phyloP scores from a whole-genome alignment of 2,113 vertebrate species.

The Rhinoptilus africanus region DNA sequence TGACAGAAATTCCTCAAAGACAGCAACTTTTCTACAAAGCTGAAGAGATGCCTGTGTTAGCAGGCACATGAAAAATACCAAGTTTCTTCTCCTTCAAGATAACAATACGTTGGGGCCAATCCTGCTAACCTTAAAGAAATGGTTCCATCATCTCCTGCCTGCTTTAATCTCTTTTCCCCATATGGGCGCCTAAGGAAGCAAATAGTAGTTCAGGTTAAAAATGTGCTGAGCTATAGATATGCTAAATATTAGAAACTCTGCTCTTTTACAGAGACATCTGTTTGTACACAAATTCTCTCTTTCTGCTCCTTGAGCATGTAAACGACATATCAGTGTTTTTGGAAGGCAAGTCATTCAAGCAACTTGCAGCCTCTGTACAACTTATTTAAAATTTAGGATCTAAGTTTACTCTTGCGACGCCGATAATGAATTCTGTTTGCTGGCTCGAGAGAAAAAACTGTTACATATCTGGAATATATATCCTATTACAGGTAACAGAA shows the following conservation, averaged over 20 bases:
- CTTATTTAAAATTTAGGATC: conserved; percentile 52
- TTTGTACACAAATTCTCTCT: conserved; percentile 28
- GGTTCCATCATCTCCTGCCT: background rate
- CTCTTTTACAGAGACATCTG: conserved; percentile 19
- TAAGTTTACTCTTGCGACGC: background rate
- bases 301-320: conserved; percentile 25
- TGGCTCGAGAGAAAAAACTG: background rate
- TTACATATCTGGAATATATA: background rate
- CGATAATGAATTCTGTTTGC: conserved; percentile 29
- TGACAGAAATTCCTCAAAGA: background rate
- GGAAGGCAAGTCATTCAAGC: conserved; percentile 36
- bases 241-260: background rate
- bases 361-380: background rate
- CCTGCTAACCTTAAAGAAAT: background rate
- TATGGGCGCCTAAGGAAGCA: conserved; percentile 3
- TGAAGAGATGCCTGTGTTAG: background rate
- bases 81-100: background rate
- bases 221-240: conserved; percentile 21
- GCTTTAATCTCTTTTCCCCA: background rate
- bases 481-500: background rate
- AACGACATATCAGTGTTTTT: conserved; percentile 15
- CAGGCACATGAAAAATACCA: background rate
- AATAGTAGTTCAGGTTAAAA: conserved; percentile 8
- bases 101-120: background rate
- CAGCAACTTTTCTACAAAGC: background rate